These are phyloP conservation scores for Trachelus troglodyta DNA, from an alignment of 2,888 invertebrate species.

Conservation along the genomic window DNA sequence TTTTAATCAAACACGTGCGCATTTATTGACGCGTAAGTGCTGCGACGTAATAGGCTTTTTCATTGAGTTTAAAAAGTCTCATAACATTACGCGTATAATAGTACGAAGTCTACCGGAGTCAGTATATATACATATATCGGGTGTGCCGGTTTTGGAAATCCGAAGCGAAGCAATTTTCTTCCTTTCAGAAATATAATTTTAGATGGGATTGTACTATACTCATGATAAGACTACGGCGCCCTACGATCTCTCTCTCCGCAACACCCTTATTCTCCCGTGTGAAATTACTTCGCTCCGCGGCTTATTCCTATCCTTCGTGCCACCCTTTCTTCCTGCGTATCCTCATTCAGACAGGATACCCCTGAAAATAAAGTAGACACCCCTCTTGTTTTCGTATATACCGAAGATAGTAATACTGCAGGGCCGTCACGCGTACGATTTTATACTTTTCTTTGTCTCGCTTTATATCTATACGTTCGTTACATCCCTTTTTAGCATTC, in stretches of 20 bases:
- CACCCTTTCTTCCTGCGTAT: conserved; percentile 56
- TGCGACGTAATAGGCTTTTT: no score
- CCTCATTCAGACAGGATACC: conserved; percentile 58
- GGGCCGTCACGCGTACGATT: conserved; percentile 20
- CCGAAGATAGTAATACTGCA: conserved; percentile 60
- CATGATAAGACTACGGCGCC: conserved; percentile 57
- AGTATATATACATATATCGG: no score
- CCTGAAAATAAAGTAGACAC: conserved; percentile 63
- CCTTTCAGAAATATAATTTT: conserved; percentile 62
- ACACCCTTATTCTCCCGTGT: conserved; percentile 47
- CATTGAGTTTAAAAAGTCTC: no score
- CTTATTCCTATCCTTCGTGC: conserved; percentile 60
- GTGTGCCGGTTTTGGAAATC: no score
- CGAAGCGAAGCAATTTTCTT: conserved; percentile 54
- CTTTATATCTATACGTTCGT: no score
- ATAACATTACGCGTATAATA: no score
- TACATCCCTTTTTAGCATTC: no score
- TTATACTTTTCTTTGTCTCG: no score
- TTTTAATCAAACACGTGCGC: neutral
- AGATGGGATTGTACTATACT: conserved; percentile 45
- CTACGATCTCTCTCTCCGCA: conserved; percentile 11
- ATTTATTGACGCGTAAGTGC: conserved; percentile 20
- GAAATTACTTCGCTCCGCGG: conserved; percentile 66
- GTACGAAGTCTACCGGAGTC: no score
- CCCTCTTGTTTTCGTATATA: conserved; percentile 62